Evolutionary conservation across 2,888 invertebrate species (phyloP).

Genomic region (Chrysopilus asiliformis): DNA sequence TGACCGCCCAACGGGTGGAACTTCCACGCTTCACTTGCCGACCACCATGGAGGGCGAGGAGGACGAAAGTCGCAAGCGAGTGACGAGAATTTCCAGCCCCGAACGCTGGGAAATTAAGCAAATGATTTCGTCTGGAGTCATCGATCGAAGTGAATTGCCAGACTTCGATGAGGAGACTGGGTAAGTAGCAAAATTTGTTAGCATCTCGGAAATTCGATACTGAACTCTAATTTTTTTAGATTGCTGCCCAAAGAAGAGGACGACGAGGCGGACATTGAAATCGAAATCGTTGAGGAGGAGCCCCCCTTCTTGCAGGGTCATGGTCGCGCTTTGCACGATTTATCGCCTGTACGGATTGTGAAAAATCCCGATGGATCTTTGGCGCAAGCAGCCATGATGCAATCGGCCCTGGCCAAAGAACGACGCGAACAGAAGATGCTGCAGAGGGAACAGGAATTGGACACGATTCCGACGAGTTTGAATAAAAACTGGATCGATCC

Average conservation of each 20-base stretch:
- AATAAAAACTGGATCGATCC: conserved; percentile 97
- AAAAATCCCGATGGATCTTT: conserved; percentile 99
- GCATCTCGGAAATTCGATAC: neutral
- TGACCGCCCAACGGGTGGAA: conserved; percentile 64
- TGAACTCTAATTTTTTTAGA: neutral
- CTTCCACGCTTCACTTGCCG: conserved; percentile 42
- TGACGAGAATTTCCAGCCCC: conserved; percentile 87
- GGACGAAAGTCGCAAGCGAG: conserved; percentile 66
- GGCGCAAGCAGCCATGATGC: conserved; percentile 99
- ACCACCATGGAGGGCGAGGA: conserved; percentile 60
- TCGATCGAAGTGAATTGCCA: conserved; percentile 86
- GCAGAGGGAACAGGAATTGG: conserved; percentile 87
- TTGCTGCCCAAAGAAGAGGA: conserved; percentile 81
- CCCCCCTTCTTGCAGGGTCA: conserved; percentile 93
- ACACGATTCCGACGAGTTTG: conserved; percentile 63
- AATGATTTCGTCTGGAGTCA: conserved; percentile 86
- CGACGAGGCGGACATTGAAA: conserved; percentile 94
- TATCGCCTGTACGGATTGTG: conserved; percentile 88
- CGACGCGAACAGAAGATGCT: conserved; percentile 91
- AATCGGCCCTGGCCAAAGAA: conserved; percentile 94
- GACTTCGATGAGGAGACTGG: conserved; percentile 98
- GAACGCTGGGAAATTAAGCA: conserved; percentile 97
- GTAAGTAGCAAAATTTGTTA: conserved; percentile 25
- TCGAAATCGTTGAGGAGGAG: conserved; percentile 97
- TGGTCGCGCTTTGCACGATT: conserved; percentile 78